Base-by-base conservation (phyloP, 2,113 vertebrate species). In the Pogona vitticeps region DNA sequence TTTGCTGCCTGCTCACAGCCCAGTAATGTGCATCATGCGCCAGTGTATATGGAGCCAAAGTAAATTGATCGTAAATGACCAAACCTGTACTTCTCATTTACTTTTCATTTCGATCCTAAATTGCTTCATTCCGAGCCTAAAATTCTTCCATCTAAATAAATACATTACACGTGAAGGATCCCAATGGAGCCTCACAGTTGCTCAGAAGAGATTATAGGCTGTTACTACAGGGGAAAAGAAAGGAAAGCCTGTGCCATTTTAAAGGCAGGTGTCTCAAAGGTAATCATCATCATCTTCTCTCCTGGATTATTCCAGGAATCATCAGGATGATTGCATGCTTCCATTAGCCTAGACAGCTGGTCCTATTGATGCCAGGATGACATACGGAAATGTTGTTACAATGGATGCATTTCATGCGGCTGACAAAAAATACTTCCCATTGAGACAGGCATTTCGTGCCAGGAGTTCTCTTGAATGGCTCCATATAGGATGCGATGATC, bases 271-370 rank as follows among this genome's bases (percentile, higher is more conserved):
- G 91, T 92, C 92, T 93, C 91, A 88, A 90, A 94, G 91, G 93
- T 91, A 92, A 93, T 95, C 92, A 94, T 91, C 90, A 94, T 93
- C 93, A 93, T 93, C 91, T 90, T 88, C 88, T 94, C 84, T 68
- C 90, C 88, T 92, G 91, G 91, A 91, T 94, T 94, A 92, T 94
- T 95, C 93, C 92, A 94, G 94, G 92, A 93, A 93, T 94, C 91
- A 92, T 94, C 93, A 92, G 83, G 73, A 94, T 93, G 93, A 95
- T 89, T 93, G 90, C 86, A 85, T 93, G 83, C 86, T 93, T 94
- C 90, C 91, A 93, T 95, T 94, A 94, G 87, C 89, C 89, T 85
- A 2, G 80, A 92, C 92, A 95, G 92, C 92, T 95, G 91, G 88
- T 92, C 93, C 83, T 0, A 68, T 88, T 93, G 91, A 92, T 0